These are phyloP conservation scores for Lithobates sylvaticus DNA, from an alignment of 2,797 vertebrate genomes.

Conservation along the genomic window DNA sequence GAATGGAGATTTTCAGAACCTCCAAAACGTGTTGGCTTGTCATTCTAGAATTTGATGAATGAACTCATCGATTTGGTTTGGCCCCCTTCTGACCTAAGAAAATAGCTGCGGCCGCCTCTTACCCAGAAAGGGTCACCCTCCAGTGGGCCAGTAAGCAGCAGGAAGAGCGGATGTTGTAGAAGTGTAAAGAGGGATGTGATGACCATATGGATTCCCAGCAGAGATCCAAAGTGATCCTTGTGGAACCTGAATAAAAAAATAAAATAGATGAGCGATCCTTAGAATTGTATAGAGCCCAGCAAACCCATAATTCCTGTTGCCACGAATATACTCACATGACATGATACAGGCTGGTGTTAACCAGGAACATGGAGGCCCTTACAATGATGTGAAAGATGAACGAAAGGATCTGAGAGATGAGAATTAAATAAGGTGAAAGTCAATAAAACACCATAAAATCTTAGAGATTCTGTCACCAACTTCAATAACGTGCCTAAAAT, in stretches of 20 bases:
- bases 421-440: neutral
- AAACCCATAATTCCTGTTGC: neutral
- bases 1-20: too few relatives aligned
- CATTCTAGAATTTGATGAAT: too few relatives aligned
- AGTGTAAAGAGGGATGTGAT: slow-evolving; percentile 5
- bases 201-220: slow-evolving; percentile 32
- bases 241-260: slow-evolving; percentile 31
- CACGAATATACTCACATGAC: slow-evolving; percentile 19
- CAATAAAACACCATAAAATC: too few relatives aligned
- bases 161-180: slow-evolving; percentile 34
- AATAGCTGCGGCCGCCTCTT: neutral
- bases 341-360: slow-evolving; percentile 17
- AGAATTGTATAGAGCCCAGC: neutral
- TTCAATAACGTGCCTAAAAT: too few relatives aligned
- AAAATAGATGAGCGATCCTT: neutral
- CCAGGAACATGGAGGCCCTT: slow-evolving; percentile 25
- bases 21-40: too few relatives aligned
- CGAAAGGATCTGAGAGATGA: neutral
- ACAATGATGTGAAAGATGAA: slow-evolving; percentile 31
- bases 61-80: too few relatives aligned
- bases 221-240: slow-evolving; percentile 23
- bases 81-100: too few relatives aligned
- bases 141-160: slow-evolving; percentile 25
- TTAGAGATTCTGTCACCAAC: too few relatives aligned
- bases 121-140: slow-evolving; percentile 32